A percentile compares a stretch with the other conserved stretches of the same genome.
Evolutionary conservation across 2,888 invertebrate genomes (phyloP).

Genomic region (Koerneria pararmatus): DNA sequence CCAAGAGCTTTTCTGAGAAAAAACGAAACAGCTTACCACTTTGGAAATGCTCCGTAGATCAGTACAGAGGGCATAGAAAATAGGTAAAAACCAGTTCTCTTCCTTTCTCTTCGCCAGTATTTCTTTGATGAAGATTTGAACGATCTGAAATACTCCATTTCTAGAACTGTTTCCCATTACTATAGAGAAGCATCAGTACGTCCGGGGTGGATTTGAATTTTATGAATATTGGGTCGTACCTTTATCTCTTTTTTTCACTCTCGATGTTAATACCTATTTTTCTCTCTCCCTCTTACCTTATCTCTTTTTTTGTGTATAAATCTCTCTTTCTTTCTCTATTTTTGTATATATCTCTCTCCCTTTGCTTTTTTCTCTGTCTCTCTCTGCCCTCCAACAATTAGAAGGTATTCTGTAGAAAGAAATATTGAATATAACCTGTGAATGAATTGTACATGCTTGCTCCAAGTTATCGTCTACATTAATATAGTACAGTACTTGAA

Average conservation of each 20-base stretch:
- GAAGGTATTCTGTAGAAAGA: no score
- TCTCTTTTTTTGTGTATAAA: background rate
- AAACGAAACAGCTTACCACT: slow-evolving; percentile 58
- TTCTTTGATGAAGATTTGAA: slow-evolving; percentile 61
- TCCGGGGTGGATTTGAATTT: background rate
- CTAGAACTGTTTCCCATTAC: background rate
- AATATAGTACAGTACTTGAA: slow-evolving; percentile 43
- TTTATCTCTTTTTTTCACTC: background rate
- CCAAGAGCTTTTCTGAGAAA: background rate
- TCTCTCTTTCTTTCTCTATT: no score
- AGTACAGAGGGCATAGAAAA: slow-evolving; percentile 83
- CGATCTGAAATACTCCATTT: slow-evolving; percentile 32
- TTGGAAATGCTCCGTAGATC: slow-evolving; percentile 75
- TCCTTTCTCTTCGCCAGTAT: slow-evolving; percentile 80
- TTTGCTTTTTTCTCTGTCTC: no score
- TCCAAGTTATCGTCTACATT: slow-evolving; percentile 35
- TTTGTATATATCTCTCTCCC: no score
- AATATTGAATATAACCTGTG: slow-evolving; percentile 30
- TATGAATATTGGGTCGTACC: background rate
- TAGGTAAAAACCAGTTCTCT: slow-evolving; percentile 92
- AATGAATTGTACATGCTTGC: slow-evolving; percentile 40
- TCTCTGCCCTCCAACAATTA: no score
- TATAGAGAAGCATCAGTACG: background rate
- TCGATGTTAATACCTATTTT: background rate
- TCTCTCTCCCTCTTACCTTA: background rate